phyloP scores from a whole-genome alignment of 2,797 vertebrate species.

The Australoheros facetus region DNA sequence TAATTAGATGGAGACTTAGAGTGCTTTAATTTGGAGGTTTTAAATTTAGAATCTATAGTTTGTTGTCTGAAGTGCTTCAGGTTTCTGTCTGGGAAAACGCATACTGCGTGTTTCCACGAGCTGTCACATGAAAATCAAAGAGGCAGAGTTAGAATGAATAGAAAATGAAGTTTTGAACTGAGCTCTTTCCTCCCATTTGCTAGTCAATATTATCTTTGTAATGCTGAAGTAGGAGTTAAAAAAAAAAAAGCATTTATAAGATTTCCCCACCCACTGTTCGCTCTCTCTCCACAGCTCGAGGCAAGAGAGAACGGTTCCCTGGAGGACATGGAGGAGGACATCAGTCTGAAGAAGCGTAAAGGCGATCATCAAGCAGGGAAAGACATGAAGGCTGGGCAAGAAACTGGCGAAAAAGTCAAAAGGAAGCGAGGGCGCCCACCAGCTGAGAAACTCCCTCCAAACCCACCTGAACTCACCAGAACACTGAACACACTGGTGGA shows the following conservation, averaged over 20 bases:
- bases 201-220: background rate
- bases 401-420: slow-evolving; percentile 93
- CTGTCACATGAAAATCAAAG: slow-evolving; percentile 2
- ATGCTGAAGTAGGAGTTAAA: background rate
- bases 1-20: slow-evolving; percentile 21
- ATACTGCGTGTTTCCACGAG: background rate
- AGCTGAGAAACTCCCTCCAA: slow-evolving; percentile 95
- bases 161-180: background rate
- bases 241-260: slow-evolving; percentile 29
- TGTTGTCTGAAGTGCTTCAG: background rate
- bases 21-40: slow-evolving; percentile 27
- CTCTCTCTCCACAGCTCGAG: slow-evolving; percentile 74
- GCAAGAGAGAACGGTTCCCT: slow-evolving; percentile 89
- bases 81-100: slow-evolving; percentile 11
- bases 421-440: slow-evolving; percentile 95
- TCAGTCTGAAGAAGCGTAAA: slow-evolving; percentile 93
- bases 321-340: slow-evolving; percentile 97
- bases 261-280: slow-evolving; percentile 22
- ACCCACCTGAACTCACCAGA: slow-evolving; percentile 94
- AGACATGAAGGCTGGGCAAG: slow-evolving; percentile 82
- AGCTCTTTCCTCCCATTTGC: background rate
- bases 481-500: slow-evolving; percentile 97
- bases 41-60: background rate
- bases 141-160: background rate
- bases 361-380: slow-evolving; percentile 89